Evolutionary conservation across 2,797 vertebrate genomes (phyloP).

Genomic region (Cebuella pygmaea): DNA sequence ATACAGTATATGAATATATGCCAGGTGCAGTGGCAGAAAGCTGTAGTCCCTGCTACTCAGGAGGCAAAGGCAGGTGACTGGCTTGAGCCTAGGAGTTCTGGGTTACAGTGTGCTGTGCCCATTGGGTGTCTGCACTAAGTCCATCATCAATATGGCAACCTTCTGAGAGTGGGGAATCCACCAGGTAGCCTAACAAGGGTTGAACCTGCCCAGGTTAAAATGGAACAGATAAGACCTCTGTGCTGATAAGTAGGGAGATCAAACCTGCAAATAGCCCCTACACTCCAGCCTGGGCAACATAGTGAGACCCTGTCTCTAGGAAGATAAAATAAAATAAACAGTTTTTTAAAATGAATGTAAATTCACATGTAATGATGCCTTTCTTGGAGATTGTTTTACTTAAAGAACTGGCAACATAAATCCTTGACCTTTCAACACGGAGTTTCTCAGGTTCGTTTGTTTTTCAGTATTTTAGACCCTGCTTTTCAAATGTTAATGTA

Average conservation of each 20-base stretch:
- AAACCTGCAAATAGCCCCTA: not conserved
- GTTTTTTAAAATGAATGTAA: not conserved
- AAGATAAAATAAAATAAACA: not conserved
- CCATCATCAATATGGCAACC: not conserved
- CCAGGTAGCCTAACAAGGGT: not conserved
- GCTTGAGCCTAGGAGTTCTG: not conserved
- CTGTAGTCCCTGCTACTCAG: not conserved
- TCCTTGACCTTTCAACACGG: not conserved
- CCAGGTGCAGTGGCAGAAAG: not conserved
- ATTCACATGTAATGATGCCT: not conserved
- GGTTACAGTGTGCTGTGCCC: not conserved
- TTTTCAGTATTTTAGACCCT: not conserved
- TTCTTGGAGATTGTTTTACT: not conserved
- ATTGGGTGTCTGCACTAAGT: not conserved
- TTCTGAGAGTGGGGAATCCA: not conserved
- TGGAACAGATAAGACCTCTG: not conserved
- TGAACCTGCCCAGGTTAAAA: not conserved
- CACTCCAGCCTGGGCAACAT: not conserved
- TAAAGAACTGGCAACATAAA: not conserved
- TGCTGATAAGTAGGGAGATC: not conserved
- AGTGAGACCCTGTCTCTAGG: not conserved
- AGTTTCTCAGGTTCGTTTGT: not conserved
- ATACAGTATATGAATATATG: not conserved
- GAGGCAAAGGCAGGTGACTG: not conserved
- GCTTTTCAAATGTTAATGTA: not conserved